phyloP scores from a whole-genome alignment of 2,113 vertebrate genomes.

The Eira barbara region DNA sequence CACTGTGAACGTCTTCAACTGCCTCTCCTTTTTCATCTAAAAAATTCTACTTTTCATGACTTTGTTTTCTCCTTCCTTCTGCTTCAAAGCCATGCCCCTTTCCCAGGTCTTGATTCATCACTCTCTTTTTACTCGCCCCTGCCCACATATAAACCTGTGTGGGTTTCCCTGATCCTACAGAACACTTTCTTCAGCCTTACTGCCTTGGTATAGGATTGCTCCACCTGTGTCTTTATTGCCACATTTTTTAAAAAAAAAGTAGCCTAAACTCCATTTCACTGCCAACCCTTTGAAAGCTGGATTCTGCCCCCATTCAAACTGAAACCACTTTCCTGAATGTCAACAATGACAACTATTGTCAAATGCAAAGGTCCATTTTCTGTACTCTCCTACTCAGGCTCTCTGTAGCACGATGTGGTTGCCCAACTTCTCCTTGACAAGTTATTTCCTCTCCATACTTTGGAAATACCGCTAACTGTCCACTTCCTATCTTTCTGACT shows the following conservation, averaged over 20 bases:
- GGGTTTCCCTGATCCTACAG: not conserved
- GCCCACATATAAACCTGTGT: too few species aligned
- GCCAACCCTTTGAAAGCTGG: not conserved
- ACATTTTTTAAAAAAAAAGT: not conserved
- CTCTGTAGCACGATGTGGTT: rapidly evolving
- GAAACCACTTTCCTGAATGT: not conserved
- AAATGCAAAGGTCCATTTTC: not conserved
- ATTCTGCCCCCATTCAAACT: not conserved
- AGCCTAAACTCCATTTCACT: not conserved
- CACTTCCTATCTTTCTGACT: not conserved
- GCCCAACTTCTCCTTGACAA: not conserved
- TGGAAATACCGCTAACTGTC: not conserved
- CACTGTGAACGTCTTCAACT: not conserved
- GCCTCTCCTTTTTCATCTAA: not conserved
- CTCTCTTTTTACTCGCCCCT: not conserved
- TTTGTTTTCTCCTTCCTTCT: not conserved
- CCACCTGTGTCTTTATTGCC: not conserved
- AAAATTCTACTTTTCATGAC: not conserved
- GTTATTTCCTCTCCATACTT: not conserved
- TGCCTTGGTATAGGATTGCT: not conserved
- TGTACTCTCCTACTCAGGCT: not conserved
- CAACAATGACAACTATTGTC: not conserved
- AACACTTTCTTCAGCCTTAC: not conserved
- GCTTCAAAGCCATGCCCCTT: not conserved
- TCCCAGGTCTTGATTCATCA: not conserved